Base-by-base conservation (phyloP, 37 sponge, comb jelly and placozoan genomes). In the Lycopodina hypogea region DNA sequence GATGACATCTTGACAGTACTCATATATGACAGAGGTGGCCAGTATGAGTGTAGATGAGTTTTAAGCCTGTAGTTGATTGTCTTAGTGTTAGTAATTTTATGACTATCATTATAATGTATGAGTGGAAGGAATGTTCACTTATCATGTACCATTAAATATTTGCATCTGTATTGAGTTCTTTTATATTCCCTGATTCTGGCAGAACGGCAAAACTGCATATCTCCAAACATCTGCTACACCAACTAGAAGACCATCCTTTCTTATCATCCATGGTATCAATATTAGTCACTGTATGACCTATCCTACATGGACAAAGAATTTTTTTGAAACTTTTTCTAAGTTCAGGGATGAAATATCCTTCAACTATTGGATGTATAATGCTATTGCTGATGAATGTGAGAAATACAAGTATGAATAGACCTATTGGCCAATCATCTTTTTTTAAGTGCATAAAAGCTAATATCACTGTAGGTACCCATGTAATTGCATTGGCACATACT, bases 301-400 rank as follows among this genome's bases (percentile, higher is more conserved):
- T 45, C 48, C 4, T 45, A 9, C 48, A 45, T 45, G 48, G 48
- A 45, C 59, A 59, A 6, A 59, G 28, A 23, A 59, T 59, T 59
- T 59, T 59, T 26, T 59, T 59, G 60, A 59, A 59, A 17, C 6
- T 59, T 23, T 59, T 26, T 59, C 12, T 59, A 28, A 59, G n/a
- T 59, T 59, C 60, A 12, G 60, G 60, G 8, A 82, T 77, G 65
- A 87, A 87, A 36, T 40, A 87, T 38, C 82, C 58, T 56, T 87
- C 88, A 17, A 87, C 32, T 14, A 87, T 69, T 7, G 88, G 88
- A 51, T 87, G 88, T 7, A 87, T 40, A 2, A 80, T 30, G 17
- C 69, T 22, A 8, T 74, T 68, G 37, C 36, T 29, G 3, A 87
- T 35, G 42, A 67, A 81, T 2, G 42, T 36, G 33, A 80, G 9